Percentiles rank a stretch among this genome's conserved stretches.
Conservation (phyloP, 2,113 vertebrate species). For the Nothoprocta pentlandii region DNA sequence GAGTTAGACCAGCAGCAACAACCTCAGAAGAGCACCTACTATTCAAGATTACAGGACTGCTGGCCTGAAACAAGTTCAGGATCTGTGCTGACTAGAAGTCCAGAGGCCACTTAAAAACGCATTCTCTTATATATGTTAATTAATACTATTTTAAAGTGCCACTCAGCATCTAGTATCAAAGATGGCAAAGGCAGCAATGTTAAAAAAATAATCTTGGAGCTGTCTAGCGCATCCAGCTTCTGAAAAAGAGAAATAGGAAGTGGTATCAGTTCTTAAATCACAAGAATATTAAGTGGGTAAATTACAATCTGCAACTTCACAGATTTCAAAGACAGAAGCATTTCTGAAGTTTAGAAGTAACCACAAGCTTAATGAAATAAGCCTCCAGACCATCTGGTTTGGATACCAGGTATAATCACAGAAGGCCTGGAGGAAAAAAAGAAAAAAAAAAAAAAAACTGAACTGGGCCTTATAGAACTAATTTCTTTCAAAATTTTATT, state of each 20-base stretch:
- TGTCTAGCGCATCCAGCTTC: neutral
- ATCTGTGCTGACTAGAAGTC: neutral
- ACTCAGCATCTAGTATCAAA: neutral
- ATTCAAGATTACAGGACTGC: neutral
- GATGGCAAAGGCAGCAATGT: neutral
- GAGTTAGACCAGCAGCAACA: neutral
- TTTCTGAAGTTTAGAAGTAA: constrained; percentile 11
- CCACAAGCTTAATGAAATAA: neutral
- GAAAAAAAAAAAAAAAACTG: neutral
- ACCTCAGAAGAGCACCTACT: neutral
- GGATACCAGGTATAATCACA: neutral
- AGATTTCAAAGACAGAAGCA: neutral
- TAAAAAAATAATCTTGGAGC: neutral
- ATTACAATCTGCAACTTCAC: neutral
- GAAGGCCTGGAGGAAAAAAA: neutral
- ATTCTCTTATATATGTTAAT: neutral
- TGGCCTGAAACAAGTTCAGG: constrained; percentile 1
- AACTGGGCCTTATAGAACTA: neutral
- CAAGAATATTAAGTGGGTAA: neutral
- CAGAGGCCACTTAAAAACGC: neutral
- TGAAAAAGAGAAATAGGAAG: neutral
- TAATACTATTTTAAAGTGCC: neutral
- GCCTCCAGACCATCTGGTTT: neutral
- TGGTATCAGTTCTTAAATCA: neutral
- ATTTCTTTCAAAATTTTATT: neutral